Evolutionary conservation across 2,113 vertebrate genomes (phyloP).

Genomic region (Pseudopodoces humilis): DNA sequence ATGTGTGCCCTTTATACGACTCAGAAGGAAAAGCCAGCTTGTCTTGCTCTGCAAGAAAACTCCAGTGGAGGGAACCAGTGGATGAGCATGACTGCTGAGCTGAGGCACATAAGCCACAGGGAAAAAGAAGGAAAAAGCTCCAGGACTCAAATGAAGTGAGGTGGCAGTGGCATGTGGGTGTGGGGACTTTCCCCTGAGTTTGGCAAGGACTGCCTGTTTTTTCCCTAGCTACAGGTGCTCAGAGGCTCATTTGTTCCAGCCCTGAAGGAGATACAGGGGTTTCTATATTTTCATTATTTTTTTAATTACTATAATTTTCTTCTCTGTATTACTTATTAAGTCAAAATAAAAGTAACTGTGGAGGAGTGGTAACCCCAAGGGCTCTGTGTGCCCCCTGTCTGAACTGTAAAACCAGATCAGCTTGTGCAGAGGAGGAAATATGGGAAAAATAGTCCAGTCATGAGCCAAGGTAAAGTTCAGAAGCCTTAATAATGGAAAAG

Average conservation of each 20-base stretch:
- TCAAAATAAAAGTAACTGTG: background rate
- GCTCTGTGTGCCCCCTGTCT: background rate
- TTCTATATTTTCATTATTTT: background rate
- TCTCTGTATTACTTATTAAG: background rate
- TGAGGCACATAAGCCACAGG: background rate
- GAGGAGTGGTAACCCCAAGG: background rate
- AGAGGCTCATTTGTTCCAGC: conserved; percentile 56
- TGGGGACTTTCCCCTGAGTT: conserved; percentile 39
- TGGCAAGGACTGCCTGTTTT: background rate
- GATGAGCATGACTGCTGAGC: background rate
- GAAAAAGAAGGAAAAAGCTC: conserved; percentile 7
- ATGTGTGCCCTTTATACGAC: background rate
- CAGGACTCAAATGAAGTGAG: background rate
- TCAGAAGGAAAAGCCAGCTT: background rate
- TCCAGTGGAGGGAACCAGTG: background rate
- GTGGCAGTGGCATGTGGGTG: background rate
- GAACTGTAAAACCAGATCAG: background rate
- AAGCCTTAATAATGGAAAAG: background rate
- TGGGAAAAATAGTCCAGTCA: background rate
- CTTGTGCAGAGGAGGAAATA: background rate
- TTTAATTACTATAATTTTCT: background rate
- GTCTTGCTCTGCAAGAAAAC: background rate
- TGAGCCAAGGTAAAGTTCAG: background rate
- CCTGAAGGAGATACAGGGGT: background rate
- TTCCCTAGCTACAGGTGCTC: background rate